Percentiles rank a stretch among this genome's conserved stretches.
Evolutionary conservation across 2,113 vertebrate genomes (phyloP).

Genomic region (Diadophis punctatus): DNA sequence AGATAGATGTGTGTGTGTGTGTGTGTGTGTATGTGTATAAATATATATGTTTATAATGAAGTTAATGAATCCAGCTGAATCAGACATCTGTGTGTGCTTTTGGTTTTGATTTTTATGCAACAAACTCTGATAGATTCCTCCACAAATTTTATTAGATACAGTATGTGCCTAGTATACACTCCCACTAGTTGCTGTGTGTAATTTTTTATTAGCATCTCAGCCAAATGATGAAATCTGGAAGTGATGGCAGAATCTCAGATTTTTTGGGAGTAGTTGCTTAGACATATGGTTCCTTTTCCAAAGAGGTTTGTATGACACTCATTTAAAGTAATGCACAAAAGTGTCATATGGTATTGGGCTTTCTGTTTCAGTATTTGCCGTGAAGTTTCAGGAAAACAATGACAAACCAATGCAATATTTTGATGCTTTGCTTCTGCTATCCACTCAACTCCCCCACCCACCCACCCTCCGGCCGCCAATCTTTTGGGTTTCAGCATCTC

Average conservation of each 20-base stretch:
- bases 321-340: conserved; percentile 21
- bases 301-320: conserved; percentile 31
- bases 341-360: conserved; percentile 28
- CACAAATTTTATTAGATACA: not conserved
- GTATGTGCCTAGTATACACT: not conserved
- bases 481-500: conserved; percentile 8
- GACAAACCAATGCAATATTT: conserved; percentile 45
- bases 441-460: not conserved
- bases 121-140: too few relatives aligned
- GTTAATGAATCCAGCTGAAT: too few relatives aligned
- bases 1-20: too few relatives aligned
- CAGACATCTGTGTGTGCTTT: too few relatives aligned
- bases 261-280: conserved; percentile 32
- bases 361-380: conserved; percentile 24
- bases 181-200: conserved; percentile 8
- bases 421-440: conserved; percentile 31
- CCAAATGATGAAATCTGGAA: conserved; percentile 17
- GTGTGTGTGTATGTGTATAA: too few relatives aligned
- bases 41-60: too few relatives aligned
- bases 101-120: too few relatives aligned
- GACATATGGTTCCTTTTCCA: conserved; percentile 44
- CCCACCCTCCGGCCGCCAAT: not conserved
- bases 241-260: not conserved
- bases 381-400: conserved; percentile 41
- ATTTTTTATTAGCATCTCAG: conserved; percentile 42